phyloP scores from a whole-genome alignment of 2,113 vertebrate genomes.

The Saguinus midas region DNA sequence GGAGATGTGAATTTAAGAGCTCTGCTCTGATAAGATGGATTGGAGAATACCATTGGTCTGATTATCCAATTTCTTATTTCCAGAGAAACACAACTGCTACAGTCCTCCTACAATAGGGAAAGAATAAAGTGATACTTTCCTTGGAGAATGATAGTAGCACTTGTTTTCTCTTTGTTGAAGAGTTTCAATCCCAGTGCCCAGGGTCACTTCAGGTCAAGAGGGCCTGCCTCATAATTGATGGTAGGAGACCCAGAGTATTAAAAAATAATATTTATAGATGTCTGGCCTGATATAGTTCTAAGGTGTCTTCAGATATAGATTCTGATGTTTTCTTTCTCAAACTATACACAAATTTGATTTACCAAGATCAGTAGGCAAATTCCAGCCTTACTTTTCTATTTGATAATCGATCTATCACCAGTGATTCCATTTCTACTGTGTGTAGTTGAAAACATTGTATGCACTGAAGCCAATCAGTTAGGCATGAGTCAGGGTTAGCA shows the following conservation, averaged over 20 bases:
- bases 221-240: not conserved
- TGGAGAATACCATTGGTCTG: not conserved
- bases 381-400: not conserved
- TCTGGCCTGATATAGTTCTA: not conserved
- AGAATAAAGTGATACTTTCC: not conserved
- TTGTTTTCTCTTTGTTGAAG: not conserved
- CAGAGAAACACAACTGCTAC: not conserved
- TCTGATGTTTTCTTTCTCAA: not conserved
- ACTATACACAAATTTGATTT: not conserved
- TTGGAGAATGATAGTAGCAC: not conserved
- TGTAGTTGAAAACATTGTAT: not conserved
- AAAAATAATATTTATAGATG: not conserved
- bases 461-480: not conserved
- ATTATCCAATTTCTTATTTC: not conserved
- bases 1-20: slow-evolving; percentile 17
- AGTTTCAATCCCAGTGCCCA: not conserved
- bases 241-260: not conserved
- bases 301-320: not conserved
- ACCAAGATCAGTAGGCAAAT: not conserved
- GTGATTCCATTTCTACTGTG: not conserved
- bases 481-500: not conserved
- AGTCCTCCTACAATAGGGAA: not conserved
- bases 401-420: not conserved
- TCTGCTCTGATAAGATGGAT: not conserved
- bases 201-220: not conserved